These are phyloP conservation scores for Alloplasta piceator DNA, from an alignment of 2,888 invertebrate species.

Conservation along the genomic window DNA sequence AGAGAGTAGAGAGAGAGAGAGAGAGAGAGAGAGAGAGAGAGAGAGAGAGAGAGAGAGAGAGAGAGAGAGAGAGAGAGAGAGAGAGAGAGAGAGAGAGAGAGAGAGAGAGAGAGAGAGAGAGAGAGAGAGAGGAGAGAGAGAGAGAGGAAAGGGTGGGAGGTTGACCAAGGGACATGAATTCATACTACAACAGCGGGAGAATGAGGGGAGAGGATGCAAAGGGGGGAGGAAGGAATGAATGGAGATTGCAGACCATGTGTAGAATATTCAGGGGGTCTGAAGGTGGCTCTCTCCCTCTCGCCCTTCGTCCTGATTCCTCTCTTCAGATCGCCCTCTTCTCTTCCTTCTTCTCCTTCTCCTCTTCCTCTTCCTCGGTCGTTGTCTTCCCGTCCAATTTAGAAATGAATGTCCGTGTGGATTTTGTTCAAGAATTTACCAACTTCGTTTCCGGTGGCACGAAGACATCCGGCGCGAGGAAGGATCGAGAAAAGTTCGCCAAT, in stretches of 20 bases:
- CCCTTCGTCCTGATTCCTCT: not conserved
- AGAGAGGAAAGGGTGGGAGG: conserved; percentile 45
- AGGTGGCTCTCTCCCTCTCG: conserved; percentile 17
- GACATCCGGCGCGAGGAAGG: not conserved
- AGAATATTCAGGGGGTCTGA: conserved; percentile 58
- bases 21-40: conserved; percentile 45
- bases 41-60: conserved; percentile 46
- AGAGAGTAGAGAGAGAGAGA: conserved; percentile 34
- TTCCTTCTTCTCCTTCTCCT: not conserved
- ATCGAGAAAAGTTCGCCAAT: not conserved
- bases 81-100: conserved; percentile 52
- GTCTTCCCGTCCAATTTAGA: conserved; percentile 41
- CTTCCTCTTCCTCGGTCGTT: conserved; percentile 5
- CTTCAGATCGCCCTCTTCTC: not conserved
- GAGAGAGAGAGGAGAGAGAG: conserved; percentile 49
- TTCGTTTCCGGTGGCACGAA: not conserved
- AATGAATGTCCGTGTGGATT: conserved; percentile 23
- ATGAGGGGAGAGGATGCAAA: conserved; percentile 48
- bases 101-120: conserved; percentile 55
- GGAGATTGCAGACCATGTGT: conserved; percentile 78
- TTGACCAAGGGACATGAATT: conserved; percentile 41
- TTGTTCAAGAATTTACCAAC: conserved; percentile 8
- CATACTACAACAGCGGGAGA: conserved; percentile 50
- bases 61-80: conserved; percentile 44
- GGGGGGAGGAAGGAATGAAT: conserved; percentile 78